Percentiles rank a stretch among this genome's conserved stretches.
phyloP scores from a whole-genome alignment of 2,113 vertebrate species.

The Chionodraco myersi region DNA sequence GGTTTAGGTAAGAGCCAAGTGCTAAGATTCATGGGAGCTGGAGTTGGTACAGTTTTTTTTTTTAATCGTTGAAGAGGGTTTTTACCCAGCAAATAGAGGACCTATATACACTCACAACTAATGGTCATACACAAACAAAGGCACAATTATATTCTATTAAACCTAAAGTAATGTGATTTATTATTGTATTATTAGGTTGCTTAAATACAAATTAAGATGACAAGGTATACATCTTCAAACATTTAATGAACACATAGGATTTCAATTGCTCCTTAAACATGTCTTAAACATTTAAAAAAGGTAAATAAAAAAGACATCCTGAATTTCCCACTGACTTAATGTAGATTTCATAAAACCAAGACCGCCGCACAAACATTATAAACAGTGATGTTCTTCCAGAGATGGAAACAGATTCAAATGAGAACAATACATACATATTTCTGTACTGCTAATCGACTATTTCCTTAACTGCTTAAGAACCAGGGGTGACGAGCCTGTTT shows the following conservation, averaged over 20 bases:
- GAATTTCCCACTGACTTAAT: background rate
- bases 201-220: background rate
- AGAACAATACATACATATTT: background rate
- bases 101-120: background rate
- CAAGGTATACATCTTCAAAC: slow-evolving; percentile 1
- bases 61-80: background rate
- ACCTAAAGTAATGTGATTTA: background rate
- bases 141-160: background rate
- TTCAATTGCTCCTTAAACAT: slow-evolving; percentile 5
- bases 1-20: rapidly evolving
- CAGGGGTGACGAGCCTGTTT: background rate
- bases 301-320: slow-evolving; percentile 10
- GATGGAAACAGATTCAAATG: background rate
- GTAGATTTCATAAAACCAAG: background rate
- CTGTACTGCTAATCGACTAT: background rate
- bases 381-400: background rate
- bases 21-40: slow-evolving; percentile 25
- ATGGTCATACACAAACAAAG: background rate
- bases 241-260: slow-evolving; percentile 41
- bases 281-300: slow-evolving; percentile 16
- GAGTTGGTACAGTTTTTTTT: background rate
- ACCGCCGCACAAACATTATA: background rate
- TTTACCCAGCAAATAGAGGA: background rate
- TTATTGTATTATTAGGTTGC: background rate
- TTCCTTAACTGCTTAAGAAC: background rate